These are phyloP conservation scores for Hartigia nigra DNA, from an alignment of 2,888 invertebrate genomes.

Conservation along the genomic window DNA sequence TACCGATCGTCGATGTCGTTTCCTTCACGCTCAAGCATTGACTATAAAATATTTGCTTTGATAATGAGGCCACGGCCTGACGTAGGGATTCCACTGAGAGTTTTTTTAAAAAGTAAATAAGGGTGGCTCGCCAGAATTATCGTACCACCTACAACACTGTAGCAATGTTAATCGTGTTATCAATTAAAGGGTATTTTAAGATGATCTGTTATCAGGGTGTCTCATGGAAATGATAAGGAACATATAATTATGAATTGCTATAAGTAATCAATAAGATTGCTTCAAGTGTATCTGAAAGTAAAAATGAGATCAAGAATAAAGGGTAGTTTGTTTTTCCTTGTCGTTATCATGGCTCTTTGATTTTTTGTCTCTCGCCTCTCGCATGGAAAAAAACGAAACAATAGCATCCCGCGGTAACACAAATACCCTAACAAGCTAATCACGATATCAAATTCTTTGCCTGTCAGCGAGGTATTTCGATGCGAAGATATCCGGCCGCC, in stretches of 20 bases:
- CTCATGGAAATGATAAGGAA: neutral
- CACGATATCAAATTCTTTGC: slow-evolving; percentile 65
- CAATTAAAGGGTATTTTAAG: neutral
- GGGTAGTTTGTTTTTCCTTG: neutral
- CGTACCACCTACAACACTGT: slow-evolving; percentile 42
- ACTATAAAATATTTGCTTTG: slow-evolving; percentile 66
- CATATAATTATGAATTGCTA: neutral
- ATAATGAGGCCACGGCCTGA: slow-evolving; percentile 63
- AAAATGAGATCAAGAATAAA: neutral
- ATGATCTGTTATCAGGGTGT: neutral
- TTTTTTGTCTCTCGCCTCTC: neutral
- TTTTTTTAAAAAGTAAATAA: slow-evolving; percentile 61
- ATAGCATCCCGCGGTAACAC: slow-evolving; percentile 43
- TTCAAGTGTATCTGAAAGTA: neutral
- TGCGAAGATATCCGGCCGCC: slow-evolving; percentile 61
- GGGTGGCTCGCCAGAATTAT: slow-evolving; percentile 52
- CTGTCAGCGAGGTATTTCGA: slow-evolving; percentile 62
- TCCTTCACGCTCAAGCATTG: slow-evolving; percentile 24
- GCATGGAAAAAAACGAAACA: neutral
- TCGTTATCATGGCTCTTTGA: neutral
- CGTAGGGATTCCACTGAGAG: slow-evolving; percentile 38
- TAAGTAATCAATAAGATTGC: neutral
- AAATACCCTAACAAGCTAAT: slow-evolving; percentile 61
- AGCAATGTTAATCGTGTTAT: neutral
- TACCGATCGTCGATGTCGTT: slow-evolving; percentile 3